Base-by-base conservation (phyloP, 2,888 invertebrate species). In the Clivina fossor region DNA sequence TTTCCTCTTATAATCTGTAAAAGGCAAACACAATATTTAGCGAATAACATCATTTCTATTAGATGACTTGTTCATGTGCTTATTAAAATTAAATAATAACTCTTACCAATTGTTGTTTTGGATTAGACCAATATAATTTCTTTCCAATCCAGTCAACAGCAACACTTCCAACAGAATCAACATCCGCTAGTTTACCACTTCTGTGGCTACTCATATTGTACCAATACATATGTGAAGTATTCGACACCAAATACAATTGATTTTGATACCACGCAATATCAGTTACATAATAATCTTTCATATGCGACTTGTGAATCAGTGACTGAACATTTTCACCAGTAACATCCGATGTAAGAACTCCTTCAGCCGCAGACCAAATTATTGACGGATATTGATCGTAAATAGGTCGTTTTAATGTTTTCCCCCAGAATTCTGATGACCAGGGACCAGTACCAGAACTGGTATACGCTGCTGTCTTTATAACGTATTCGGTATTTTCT, bases 81-180 rank as follows among this genome's bases (percentile, higher is more conserved):
- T n/a, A n/a, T n/a, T n/a, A n/a, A n/a, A n/a, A 5, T 22, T 24
- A 9, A 2, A 1, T 22, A 41, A 18, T 13, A 58, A 18, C 41
- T 68, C 80, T 79, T 76, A 92, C 91, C 79, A 89, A 76, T 71
- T 90, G 90, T 66, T 88, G 86, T 67, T 87, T 86, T 7, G 87
- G 87, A 74, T 89, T 89, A 0, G 91, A 88, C 93, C 94, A 95
- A 70, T 95, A 96, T 5, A 96, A 76, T 68, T 90, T 88, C 62
- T 84, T 84, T 1, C 92, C 93, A 43, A 94, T 84, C 93, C 93
- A 93, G 69, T 96, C 96, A 9, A 92, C 87, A 0, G 91, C 90
- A 47, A 94, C 79, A 64, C 88, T 87, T 1, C 85, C 85, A 1
- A 88, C 88, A 16, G 86, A 84, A 56, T 84, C 82, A 72, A 89